Conservation (phyloP, 2,113 vertebrate genomes). For the Chlorodrepanis virens region DNA sequence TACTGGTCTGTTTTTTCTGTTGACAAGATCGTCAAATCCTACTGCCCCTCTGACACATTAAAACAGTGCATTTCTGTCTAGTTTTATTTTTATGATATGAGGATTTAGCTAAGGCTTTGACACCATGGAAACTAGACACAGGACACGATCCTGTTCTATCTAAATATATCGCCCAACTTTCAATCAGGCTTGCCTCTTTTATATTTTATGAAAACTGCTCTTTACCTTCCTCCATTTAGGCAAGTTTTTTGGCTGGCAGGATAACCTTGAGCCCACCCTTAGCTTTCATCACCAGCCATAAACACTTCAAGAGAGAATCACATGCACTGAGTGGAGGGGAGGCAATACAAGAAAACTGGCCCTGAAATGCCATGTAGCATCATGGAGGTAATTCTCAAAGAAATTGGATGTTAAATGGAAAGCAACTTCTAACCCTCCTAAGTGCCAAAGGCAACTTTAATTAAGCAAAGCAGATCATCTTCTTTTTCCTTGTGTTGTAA, state of each 20-base stretch:
- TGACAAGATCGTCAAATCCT: slow-evolving; percentile 61
- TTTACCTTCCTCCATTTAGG: slow-evolving; percentile 18
- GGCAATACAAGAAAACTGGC: neutral
- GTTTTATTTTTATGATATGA: slow-evolving; percentile 20
- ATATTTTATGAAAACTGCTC: slow-evolving; percentile 27
- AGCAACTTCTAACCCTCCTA: neutral
- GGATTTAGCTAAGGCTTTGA: slow-evolving; percentile 64
- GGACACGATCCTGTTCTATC: slow-evolving; percentile 39
- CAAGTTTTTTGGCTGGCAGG: slow-evolving; percentile 8
- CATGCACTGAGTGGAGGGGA: neutral
- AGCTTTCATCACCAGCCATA: slow-evolving; percentile 19
- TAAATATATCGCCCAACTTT: slow-evolving; percentile 60
- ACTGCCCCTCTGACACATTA: slow-evolving; percentile 31
- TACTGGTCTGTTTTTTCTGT: slow-evolving; percentile 43
- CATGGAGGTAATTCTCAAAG: neutral
- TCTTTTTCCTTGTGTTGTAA: neutral
- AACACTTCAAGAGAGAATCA: slow-evolving; percentile 23
- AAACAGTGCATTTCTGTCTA: slow-evolving; percentile 41
- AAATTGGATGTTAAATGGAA: neutral
- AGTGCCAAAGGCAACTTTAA: neutral
- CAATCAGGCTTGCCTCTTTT: slow-evolving; percentile 33
- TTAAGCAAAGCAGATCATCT: neutral
- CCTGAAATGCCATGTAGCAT: neutral
- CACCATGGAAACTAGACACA: slow-evolving; percentile 66
- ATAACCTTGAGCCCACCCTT: neutral